Evolutionary conservation across 2,888 invertebrate species (phyloP), one percentile per base, ranked within the genome.

Genomic region (Sesia bembeciformis): DNA sequence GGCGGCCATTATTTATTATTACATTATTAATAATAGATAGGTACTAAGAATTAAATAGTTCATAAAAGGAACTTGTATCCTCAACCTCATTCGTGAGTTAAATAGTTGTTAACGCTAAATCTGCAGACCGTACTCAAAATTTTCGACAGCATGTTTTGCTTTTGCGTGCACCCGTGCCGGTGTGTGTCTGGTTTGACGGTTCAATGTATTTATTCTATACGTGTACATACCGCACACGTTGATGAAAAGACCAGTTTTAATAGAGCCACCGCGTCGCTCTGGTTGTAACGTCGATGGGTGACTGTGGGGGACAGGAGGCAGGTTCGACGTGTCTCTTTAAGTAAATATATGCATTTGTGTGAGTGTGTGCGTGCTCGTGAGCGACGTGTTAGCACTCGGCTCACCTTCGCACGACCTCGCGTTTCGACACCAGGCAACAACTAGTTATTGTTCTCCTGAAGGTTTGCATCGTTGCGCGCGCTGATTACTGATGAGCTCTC

Each of bases 351-450:
- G 3, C 42, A 52, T 39, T 50, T 56, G 39, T 54, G 57, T 64
- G 53, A 23, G 66, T 73, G 70, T 71, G 73, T 59, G 72, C 65
- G 66, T 66, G 68, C 64, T 78, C 79, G 83, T 84, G 86, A 78
- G 76, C 68, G 72, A 67, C 72, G 78, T 78, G 83, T 84, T 81
- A 81, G 79, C 78, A 72, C 73, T 80, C 76, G 76, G 72, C 68
- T 88, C 87, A 88, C 88, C 87, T 89, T 86, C 86, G 81, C 66
- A 68, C 84, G 88, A 89, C 88, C 88, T 87, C 88, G 86, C 68
- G 83, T 84, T 81, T 87, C 85, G 79, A 84, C 84, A 84, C 71
- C 72, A 72, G 69, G 66, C 73, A 67, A 76, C 76, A 75, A 76
- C 78, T 79, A 79, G 79, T 81, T 82, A 86, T 85, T 86, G 87